Evolutionary conservation across 2,888 invertebrate genomes (phyloP), one percentile per base, ranked within the genome.

Genomic region (Ephialtes manifestator): DNA sequence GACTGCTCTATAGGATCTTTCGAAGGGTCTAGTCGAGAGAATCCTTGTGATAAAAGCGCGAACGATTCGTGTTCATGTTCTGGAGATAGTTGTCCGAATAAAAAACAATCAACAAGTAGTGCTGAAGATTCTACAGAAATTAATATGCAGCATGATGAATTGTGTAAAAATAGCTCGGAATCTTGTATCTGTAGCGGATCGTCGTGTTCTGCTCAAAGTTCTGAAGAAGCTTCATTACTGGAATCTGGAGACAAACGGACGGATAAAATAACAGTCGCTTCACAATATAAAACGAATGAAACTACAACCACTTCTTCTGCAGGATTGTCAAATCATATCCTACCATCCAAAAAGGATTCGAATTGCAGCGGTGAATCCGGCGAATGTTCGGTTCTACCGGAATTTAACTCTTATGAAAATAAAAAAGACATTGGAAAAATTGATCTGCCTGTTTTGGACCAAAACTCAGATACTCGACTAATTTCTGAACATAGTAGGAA

Each of bases 111-210:
- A 20, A 55, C 53, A 11, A 55, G 53, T 28, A 48, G 18, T 15
- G 11, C 58, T 4, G 39, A n/a, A 15, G 24, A 13, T n/a, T 20
- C 39, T 8, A n/a, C 15, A 4, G 13, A 0, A 2, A 43, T 5
- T 2, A 68, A 20, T n/a, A 11, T 11, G 28, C 43, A n/a, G 39
- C 39, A 11, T n/a, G 35, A 8, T 13, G 63, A 83, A 51, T 51
- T 28, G 8, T 82, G 82, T 18, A 53, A 65, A 28, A 65, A 77
- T 31, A 65, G 39, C n/a, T 63, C 74, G 15, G 78, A 68, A 39
- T 46, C 71, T 43, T 39, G 39, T 10, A 39, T 10, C 39, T 39
- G 39, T 10, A 39, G 10, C 10, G 39, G 39, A 8, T 81, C 76
- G 5, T 77, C 70, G 11, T 82, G 82, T 48, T 65, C 58, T 24